A percentile compares a stretch with the other conserved stretches of the same genome.
phyloP scores from a whole-genome alignment of 1,140 invertebrate species.

The Schmidtea mediterranea region DNA sequence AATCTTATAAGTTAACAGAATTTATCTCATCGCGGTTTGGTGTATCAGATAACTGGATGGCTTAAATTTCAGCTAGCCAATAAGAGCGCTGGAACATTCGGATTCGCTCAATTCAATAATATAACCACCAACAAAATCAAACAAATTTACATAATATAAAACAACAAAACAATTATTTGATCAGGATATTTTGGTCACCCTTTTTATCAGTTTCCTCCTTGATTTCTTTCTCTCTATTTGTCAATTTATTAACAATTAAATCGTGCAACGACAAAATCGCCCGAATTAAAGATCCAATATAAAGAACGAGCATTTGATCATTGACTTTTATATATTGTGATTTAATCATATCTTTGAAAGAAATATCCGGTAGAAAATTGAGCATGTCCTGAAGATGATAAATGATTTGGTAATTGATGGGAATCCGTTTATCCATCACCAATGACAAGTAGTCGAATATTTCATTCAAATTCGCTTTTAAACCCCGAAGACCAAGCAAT shows the following conservation, averaged over 20 bases:
- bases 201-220: not conserved
- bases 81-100: too few species aligned
- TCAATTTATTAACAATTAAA: slow-evolving; percentile 88
- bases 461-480: slow-evolving; percentile 73
- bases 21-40: too few species aligned
- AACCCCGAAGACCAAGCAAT: slow-evolving; percentile 67
- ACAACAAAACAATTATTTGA: too few species aligned
- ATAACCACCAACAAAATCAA: too few species aligned
- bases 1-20: too few species aligned
- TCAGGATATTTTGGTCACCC: too few species aligned
- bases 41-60: too few species aligned
- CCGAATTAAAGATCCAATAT: slow-evolving; percentile 73
- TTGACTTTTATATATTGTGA: slow-evolving; percentile 95
- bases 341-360: slow-evolving; percentile 56
- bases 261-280: slow-evolving; percentile 93
- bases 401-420: slow-evolving; percentile 92
- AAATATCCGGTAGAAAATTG: slow-evolving; percentile 83
- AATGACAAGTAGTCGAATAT: slow-evolving; percentile 68
- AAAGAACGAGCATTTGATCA: slow-evolving; percentile 94
- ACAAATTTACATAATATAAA: too few species aligned
- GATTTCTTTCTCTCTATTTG: slow-evolving; percentile 1
- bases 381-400: slow-evolving; percentile 82
- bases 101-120: too few species aligned
- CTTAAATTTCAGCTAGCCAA: too few species aligned
- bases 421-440: slow-evolving; percentile 43